Evolutionary conservation across 1,140 invertebrate species (phyloP), one percentile per base, ranked within the genome.

Genomic region (Magallana ariakensis): DNA sequence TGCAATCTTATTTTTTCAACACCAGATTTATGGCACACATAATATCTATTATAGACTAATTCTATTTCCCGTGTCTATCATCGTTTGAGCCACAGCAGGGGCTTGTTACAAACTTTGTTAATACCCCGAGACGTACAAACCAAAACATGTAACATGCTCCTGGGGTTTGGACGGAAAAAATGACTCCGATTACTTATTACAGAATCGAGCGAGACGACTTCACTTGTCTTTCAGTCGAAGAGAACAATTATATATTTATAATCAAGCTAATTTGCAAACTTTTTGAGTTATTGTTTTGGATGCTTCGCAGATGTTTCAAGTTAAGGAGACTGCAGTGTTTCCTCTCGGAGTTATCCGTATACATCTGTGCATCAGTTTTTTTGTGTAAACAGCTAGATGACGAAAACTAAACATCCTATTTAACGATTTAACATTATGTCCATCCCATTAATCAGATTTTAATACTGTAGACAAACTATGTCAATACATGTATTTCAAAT

Each of bases 341-440:
- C 22, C 22, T 33, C 33, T 11, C 2, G 33, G 22, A 33, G 19
- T 10, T 10, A 66, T 19, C 22, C 19, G 7, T 66, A 19, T 22
- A 66, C 62, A 66, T 66, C 16, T 66, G 62, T 19, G 62, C 10
- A 22, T 19, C 62, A 19, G n/a, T 66, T 66, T 66, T n/a, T 19
- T 16, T 22, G n/a, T 66, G 22, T 66, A 66, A 66, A 66, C 62
- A 66, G 62, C 62, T 66, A 66, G 22, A n/a, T 66, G 62, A 22
- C n/a, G 6, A 22, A 66, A 66, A 66, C 0, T 66, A 66, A 66
- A 66, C 62, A 66, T 66, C n/a, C 62, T 66, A 62, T 16, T n/a
- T 22, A 22, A 22, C 22, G 62, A 7, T 19, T 66, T n/a, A 66
- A 66, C 62, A 66, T 19, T 7, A 22, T 66, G 62, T 66, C n/a